These are phyloP conservation scores for Aramus guarauna DNA, from an alignment of 2,113 vertebrate species.

Conservation along the genomic window DNA sequence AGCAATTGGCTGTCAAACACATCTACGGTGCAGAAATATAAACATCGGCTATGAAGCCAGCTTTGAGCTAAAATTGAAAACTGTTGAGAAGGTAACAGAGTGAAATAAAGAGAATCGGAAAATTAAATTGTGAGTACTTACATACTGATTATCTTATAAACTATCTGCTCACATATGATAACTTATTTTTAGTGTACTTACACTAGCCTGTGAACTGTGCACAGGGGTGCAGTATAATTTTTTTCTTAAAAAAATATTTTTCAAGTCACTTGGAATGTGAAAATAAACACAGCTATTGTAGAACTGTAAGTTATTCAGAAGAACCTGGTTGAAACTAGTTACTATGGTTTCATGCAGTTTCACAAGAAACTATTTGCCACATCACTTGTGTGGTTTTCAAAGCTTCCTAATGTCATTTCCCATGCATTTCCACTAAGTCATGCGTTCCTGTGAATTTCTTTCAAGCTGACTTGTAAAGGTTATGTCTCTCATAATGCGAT, in stretches of 20 bases:
- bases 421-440: neutral
- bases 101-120: neutral
- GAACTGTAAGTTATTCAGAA: neutral
- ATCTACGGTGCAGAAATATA: slow-evolving; percentile 48
- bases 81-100: slow-evolving; percentile 11
- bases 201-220: neutral
- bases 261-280: neutral
- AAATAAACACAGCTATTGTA: neutral
- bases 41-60: slow-evolving; percentile 40
- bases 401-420: slow-evolving; percentile 17
- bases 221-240: neutral
- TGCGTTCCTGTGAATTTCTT: neutral
- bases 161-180: neutral
- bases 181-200: neutral
- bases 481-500: neutral
- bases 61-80: slow-evolving; percentile 24
- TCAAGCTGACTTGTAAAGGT: neutral
- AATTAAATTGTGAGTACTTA: neutral
- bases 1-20: slow-evolving; percentile 52
- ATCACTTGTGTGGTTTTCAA: slow-evolving; percentile 9
- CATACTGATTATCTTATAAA: neutral
- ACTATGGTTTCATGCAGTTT: slow-evolving; percentile 26
- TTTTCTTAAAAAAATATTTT: neutral
- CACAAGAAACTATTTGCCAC: slow-evolving; percentile 14
- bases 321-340: slow-evolving; percentile 11